Evolutionary conservation across 1,140 invertebrate genomes (phyloP).

Genomic region (Apis laboriosa): DNA sequence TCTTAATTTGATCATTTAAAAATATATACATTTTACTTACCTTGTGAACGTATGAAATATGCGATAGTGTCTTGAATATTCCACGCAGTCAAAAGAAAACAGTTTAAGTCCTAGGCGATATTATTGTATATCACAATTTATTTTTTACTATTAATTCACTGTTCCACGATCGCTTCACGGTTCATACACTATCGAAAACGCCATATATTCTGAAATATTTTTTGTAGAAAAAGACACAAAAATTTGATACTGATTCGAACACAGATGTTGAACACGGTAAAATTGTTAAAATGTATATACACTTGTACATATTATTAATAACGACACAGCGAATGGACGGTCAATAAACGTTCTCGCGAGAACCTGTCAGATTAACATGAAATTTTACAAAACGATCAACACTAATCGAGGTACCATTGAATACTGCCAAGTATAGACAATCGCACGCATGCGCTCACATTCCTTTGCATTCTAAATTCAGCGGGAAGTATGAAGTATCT

Average conservation of each 20-base stretch:
- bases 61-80: conserved; percentile 51
- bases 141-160: conserved; percentile 26
- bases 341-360: conserved; percentile 23
- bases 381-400: conserved; percentile 5
- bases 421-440: conserved; percentile 26
- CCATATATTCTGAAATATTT: background rate
- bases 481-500: conserved; percentile 10
- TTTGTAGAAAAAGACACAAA: background rate
- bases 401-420: conserved; percentile 27
- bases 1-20: background rate
- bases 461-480: background rate
- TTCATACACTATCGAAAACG: background rate
- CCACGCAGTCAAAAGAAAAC: conserved; percentile 7
- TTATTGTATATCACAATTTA: conserved; percentile 33
- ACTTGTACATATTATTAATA: background rate
- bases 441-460: conserved; percentile 5
- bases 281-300: background rate
- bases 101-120: conserved; percentile 20
- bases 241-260: background rate
- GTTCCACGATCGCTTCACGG: background rate
- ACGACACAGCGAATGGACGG: background rate
- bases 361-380: background rate
- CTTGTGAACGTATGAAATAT: conserved; percentile 56
- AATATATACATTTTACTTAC: conserved; percentile 30
- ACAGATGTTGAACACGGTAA: background rate